A percentile compares a stretch with the other conserved stretches of the same genome.
These are phyloP conservation scores for Montipora capricornis DNA, from an alignment of 64 coral and sea anemone species.

Conservation along the genomic window DNA sequence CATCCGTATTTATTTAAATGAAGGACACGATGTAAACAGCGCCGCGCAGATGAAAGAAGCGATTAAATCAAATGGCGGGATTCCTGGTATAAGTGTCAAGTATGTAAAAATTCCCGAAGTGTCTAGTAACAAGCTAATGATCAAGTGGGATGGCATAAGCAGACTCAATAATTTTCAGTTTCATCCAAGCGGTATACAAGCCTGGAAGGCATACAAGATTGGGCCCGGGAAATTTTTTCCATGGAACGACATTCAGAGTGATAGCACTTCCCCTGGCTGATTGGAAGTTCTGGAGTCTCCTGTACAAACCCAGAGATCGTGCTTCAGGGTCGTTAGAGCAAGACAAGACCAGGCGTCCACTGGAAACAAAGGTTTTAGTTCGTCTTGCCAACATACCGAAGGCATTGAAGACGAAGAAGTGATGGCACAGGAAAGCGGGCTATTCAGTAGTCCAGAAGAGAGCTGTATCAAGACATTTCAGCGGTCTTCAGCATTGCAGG, in stretches of 20 bases:
- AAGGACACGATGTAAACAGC: not conserved
- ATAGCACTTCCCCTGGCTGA: not conserved
- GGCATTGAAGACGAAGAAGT: not conserved
- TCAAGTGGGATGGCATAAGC: constrained; percentile 54
- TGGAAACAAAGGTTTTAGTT: not conserved
- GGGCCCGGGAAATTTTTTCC: not conserved
- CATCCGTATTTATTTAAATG: constrained; percentile 39
- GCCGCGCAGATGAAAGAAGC: constrained; percentile 30
- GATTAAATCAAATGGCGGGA: constrained; percentile 48
- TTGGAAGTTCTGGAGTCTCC: constrained; percentile 2
- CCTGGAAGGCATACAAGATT: constrained; percentile 45
- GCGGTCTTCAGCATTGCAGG: constrained; percentile 30
- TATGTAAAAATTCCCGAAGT: not conserved
- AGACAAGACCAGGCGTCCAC: not conserved
- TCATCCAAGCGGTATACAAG: constrained; percentile 16
- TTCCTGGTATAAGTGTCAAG: constrained; percentile 38
- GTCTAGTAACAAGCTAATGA: no score
- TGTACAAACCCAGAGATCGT: not conserved
- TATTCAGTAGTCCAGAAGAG: constrained; percentile 30
- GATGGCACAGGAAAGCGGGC: not conserved
- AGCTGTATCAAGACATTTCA: constrained; percentile 34
- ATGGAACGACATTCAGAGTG: not conserved
- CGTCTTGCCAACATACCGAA: not conserved
- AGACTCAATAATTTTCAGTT: constrained; percentile 25
- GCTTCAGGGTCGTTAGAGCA: not conserved